Evolutionary conservation across 2,888 invertebrate species (phyloP).

Genomic region (Temnothorax ravouxi): DNA sequence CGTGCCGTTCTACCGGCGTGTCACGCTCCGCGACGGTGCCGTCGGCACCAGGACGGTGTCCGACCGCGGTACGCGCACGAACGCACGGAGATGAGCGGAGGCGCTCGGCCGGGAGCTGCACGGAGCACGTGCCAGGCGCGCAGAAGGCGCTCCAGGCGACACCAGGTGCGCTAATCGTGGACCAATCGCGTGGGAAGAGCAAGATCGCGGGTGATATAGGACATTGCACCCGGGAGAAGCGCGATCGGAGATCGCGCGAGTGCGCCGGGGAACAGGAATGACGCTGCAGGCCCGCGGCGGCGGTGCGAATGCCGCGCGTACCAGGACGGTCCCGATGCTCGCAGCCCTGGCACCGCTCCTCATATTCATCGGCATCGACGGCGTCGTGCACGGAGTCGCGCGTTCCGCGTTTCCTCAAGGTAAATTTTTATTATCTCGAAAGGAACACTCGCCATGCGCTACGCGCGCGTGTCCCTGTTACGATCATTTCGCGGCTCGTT

Average conservation of each 20-base stretch:
- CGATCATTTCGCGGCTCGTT: neutral
- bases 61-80: slow-evolving; percentile 39
- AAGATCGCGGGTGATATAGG: slow-evolving; percentile 54
- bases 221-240: slow-evolving; percentile 48
- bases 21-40: slow-evolving; percentile 27
- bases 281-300: slow-evolving; percentile 59
- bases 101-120: slow-evolving; percentile 76
- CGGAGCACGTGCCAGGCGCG: slow-evolving; percentile 83
- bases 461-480: slow-evolving; percentile 2
- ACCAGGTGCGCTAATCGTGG: slow-evolving; percentile 73
- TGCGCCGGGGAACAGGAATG: slow-evolving; percentile 63
- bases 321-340: slow-evolving; percentile 71
- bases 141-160: slow-evolving; percentile 78
- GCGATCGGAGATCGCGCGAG: slow-evolving; percentile 37
- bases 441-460: neutral
- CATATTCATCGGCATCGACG: slow-evolving; percentile 70
- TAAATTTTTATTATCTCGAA: slow-evolving; percentile 37
- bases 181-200: slow-evolving; percentile 58
- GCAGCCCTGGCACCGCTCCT: slow-evolving; percentile 61
- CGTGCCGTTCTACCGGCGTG: slow-evolving; percentile 20
- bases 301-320: slow-evolving; percentile 41
- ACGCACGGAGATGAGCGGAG: slow-evolving; percentile 77
- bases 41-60: neutral
- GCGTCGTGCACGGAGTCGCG: slow-evolving; percentile 67
- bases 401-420: slow-evolving; percentile 66